A percentile compares a stretch with the other conserved stretches of the same genome.
These are phyloP conservation scores for Nothura maculosa DNA, from an alignment of 2,797 vertebrate species.

Conservation along the genomic window DNA sequence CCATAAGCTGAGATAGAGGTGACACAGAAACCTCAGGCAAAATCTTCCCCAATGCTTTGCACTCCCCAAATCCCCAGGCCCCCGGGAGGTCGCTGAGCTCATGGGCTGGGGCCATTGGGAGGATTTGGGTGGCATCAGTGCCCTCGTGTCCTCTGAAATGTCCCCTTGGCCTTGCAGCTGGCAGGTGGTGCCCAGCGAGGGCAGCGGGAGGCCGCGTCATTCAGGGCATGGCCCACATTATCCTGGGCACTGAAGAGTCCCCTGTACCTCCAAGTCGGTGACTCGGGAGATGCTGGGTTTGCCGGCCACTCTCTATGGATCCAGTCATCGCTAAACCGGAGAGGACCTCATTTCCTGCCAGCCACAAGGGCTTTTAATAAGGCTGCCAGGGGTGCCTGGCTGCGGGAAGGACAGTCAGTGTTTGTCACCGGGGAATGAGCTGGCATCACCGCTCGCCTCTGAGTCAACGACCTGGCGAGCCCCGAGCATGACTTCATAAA, in stretches of 20 bases:
- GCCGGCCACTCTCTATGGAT: slow-evolving; percentile 56
- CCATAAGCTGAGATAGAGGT: background rate
- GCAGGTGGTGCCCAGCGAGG: background rate
- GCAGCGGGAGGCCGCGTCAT: background rate
- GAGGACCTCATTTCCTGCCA: slow-evolving; percentile 74
- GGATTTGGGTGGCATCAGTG: background rate
- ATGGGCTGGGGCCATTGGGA: rapidly evolving
- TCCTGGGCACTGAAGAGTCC: slow-evolving; percentile 1
- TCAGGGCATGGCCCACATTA: background rate
- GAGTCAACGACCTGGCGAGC: slow-evolving; percentile 70
- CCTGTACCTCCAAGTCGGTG: slow-evolving; percentile 11
- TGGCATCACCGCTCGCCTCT: slow-evolving; percentile 59
- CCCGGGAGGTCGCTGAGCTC: background rate
- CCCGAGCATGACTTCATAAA: slow-evolving; percentile 65
- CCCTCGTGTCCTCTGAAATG: background rate
- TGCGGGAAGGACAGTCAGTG: slow-evolving; percentile 67
- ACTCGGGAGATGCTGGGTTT: slow-evolving; percentile 61
- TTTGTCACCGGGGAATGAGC: slow-evolving; percentile 73
- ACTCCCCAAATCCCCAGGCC: background rate
- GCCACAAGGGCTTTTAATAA: slow-evolving; percentile 61
- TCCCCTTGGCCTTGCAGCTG: rapidly evolving
- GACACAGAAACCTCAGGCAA: background rate
- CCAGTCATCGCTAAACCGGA: slow-evolving; percentile 60
- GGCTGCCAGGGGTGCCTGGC: slow-evolving; percentile 61
- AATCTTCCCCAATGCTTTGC: background rate